Percentiles rank a stretch among this genome's conserved stretches.
phyloP scores from a whole-genome alignment of 2,888 invertebrate genomes.

The Trypoxylon attenuatum region DNA sequence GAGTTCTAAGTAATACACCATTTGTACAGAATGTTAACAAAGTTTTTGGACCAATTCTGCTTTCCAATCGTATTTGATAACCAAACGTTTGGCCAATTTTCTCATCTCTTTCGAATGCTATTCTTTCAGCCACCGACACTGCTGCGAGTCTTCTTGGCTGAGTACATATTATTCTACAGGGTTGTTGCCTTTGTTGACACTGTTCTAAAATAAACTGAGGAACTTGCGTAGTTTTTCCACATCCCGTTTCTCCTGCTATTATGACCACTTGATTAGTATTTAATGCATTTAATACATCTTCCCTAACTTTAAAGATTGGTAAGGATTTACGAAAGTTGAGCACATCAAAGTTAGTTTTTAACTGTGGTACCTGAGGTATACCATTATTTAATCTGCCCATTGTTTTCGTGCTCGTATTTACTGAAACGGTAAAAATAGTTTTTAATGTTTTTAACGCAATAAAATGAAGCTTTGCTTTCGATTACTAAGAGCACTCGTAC shows the following conservation, averaged over 20 bases:
- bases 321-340: conserved; percentile 80
- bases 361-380: conserved; percentile 79
- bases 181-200: conserved; percentile 77
- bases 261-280: conserved; percentile 78
- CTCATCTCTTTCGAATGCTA: conserved; percentile 84
- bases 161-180: conserved; percentile 92
- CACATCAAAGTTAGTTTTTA: conserved; percentile 77
- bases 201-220: conserved; percentile 94
- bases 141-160: conserved; percentile 95
- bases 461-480: no score
- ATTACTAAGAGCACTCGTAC: conserved; percentile 44
- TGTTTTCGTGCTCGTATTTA: conserved; percentile 75
- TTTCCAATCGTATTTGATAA: conserved; percentile 94
- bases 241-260: conserved; percentile 91
- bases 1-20: conserved; percentile 89
- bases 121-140: conserved; percentile 91
- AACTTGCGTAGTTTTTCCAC: conserved; percentile 96
- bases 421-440: conserved; percentile 52
- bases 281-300: conserved; percentile 80
- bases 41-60: conserved; percentile 86
- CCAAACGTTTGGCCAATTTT: conserved; percentile 84
- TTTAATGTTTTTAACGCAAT: neutral
- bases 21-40: conserved; percentile 94
- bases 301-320: conserved; percentile 82
- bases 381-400: conserved; percentile 82